These are phyloP conservation scores for Ostrea denselamellosa DNA, from an alignment of 1,140 invertebrate genomes.

Conservation along the genomic window DNA sequence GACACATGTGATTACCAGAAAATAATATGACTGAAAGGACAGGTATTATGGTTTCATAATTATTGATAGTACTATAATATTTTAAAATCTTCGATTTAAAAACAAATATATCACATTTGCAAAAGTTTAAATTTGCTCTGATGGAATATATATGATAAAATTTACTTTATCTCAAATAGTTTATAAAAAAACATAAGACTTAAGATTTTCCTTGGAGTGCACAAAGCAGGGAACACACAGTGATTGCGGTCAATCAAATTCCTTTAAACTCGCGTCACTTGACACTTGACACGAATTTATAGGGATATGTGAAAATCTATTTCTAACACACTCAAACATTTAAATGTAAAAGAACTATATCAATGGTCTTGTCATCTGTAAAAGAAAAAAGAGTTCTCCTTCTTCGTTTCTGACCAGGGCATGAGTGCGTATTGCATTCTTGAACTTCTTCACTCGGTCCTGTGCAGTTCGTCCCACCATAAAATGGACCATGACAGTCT, in stretches of 20 bases:
- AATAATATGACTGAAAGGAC: neutral
- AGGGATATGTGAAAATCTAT: constrained; percentile 7
- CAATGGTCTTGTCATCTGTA: neutral
- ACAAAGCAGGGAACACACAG: constrained; percentile 24
- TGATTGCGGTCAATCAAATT: constrained; percentile 10
- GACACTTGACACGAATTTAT: neutral
- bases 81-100: too few relatives aligned
- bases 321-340: neutral
- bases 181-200: neutral
- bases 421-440: constrained; percentile 56
- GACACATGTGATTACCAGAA: neutral
- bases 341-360: neutral
- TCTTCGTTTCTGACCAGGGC: constrained; percentile 51
- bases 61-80: too few relatives aligned
- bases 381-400: neutral
- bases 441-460: constrained; percentile 55
- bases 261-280: neutral
- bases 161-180: neutral
- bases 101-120: too few relatives aligned
- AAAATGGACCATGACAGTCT: constrained; percentile 64
- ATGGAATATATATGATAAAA: too few relatives aligned
- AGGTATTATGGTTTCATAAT: too few relatives aligned
- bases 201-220: constrained; percentile 5
- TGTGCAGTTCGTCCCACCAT: constrained; percentile 67
- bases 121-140: too few relatives aligned